Evolutionary conservation across 2,888 invertebrate species (phyloP).

Genomic region (Zygothrica quintamaculata): DNA sequence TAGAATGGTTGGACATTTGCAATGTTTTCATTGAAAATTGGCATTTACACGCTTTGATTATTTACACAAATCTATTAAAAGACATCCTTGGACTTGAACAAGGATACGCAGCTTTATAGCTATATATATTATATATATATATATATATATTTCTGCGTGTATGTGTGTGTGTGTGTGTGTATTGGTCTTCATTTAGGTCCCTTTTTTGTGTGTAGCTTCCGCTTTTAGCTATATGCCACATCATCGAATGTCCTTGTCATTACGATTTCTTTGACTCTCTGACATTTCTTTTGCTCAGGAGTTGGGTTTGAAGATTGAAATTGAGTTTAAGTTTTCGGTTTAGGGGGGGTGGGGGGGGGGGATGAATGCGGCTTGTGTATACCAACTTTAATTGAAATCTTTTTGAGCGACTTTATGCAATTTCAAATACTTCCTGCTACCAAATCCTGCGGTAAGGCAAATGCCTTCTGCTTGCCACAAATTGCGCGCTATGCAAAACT

Average conservation of each 20-base stretch:
- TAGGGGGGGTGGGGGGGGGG: background rate
- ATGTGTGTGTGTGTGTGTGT: slow-evolving; percentile 9
- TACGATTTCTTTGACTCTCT: slow-evolving; percentile 22
- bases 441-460: slow-evolving; percentile 1
- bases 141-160: background rate
- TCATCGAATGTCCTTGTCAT: slow-evolving; percentile 37
- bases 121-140: too few relatives aligned
- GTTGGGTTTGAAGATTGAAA: too few relatives aligned
- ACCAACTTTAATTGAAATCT: slow-evolving; percentile 73
- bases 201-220: slow-evolving; percentile 17
- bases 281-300: slow-evolving; percentile 1
- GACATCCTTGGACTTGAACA: background rate
- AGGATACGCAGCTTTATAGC: too few relatives aligned
- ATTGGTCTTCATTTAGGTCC: slow-evolving; percentile 7
- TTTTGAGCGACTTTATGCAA: slow-evolving; percentile 70
- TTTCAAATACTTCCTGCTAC: slow-evolving; percentile 63
- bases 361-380: slow-evolving; percentile 3
- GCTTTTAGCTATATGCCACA: slow-evolving; percentile 25
- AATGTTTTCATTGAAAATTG: too few relatives aligned
- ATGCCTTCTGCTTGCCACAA: slow-evolving; percentile 7
- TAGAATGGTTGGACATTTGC: too few relatives aligned
- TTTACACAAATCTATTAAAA: background rate
- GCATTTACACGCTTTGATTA: background rate
- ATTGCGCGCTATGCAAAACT: slow-evolving; percentile 46
- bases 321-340: too few relatives aligned